Percentiles rank a stretch among this genome's conserved stretches.
Evolutionary conservation across 2,888 invertebrate genomes (phyloP).

Genomic region (Drosophila bunnanda): DNA sequence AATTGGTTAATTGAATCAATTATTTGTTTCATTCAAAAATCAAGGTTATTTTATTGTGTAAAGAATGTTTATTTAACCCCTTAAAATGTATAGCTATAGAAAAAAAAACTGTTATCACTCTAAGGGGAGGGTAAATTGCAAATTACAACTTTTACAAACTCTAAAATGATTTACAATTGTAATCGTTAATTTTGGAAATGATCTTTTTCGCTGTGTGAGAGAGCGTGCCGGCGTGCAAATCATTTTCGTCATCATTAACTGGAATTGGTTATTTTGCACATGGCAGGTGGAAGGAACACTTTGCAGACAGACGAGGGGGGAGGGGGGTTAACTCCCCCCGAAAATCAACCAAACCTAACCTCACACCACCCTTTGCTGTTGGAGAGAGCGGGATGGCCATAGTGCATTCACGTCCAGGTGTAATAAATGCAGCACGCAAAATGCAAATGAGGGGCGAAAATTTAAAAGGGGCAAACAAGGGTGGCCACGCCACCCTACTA

Average conservation of each 20-base stretch:
- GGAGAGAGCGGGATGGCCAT: conserved; percentile 14
- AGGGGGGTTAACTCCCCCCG: conserved; percentile 32
- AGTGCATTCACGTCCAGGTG: conserved; percentile 54
- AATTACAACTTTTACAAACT: no score
- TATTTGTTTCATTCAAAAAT: conserved; percentile 5
- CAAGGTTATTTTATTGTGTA: background rate
- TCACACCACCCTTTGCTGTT: conserved; percentile 9
- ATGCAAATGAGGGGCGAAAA: conserved; percentile 61
- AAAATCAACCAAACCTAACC: conserved; percentile 16
- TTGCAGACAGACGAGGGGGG: conserved; percentile 31
- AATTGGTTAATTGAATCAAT: conserved; percentile 32
- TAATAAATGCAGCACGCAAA: conserved; percentile 73
- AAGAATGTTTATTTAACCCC: conserved; percentile 1
- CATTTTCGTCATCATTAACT: conserved; percentile 46
- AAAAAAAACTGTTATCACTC: background rate
- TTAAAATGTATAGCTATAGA: background rate
- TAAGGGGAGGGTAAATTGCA: no score
- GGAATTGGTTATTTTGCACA: conserved; percentile 41
- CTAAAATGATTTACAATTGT: background rate
- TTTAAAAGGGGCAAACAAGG: conserved; percentile 26
- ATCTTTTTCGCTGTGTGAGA: conserved; percentile 6
- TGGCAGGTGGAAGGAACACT: conserved; percentile 39
- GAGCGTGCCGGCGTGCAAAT: conserved; percentile 15
- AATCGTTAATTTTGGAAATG: background rate
- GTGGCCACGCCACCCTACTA: conserved; percentile 29